Conservation (phyloP, 2,113 vertebrate species). For the Misgurnus anguillicaudatus region DNA sequence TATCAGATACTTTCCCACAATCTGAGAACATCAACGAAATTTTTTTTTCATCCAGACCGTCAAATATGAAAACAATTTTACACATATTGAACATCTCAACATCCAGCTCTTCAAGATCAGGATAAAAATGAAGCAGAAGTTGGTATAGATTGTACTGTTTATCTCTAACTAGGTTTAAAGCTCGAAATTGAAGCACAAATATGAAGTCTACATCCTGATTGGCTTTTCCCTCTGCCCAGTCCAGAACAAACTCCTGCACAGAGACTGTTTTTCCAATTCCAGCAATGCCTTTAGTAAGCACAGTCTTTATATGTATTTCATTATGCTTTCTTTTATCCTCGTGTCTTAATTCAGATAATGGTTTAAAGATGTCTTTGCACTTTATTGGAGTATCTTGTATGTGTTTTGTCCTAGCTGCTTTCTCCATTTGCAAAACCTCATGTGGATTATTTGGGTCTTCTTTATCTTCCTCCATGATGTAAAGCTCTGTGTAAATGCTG, state of each 20-base stretch:
- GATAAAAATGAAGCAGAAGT: background rate
- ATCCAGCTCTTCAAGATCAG: background rate
- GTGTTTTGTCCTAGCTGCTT: background rate
- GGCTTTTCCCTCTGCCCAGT: background rate
- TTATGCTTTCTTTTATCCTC: background rate
- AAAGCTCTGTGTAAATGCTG: background rate
- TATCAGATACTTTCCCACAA: background rate
- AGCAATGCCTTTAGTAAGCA: constrained; percentile 27
- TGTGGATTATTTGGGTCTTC: background rate
- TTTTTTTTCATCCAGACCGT: background rate
- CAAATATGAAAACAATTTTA: constrained; percentile 7
- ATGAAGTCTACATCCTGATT: constrained; percentile 10
- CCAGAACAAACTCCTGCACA: background rate
- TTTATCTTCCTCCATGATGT: background rate
- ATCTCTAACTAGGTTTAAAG: background rate
- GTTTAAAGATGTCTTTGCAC: constrained; percentile 5
- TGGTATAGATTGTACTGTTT: background rate
- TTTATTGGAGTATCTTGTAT: background rate
- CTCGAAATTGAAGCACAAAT: background rate
- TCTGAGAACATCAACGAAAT: background rate
- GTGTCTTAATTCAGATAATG: background rate
- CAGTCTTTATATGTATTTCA: background rate
- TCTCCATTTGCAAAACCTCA: constrained; percentile 17
- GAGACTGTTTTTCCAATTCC: background rate
- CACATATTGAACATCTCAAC: background rate